Evolutionary conservation across 2,797 vertebrate genomes (phyloP).

Genomic region (Toxotes lorentzi): DNA sequence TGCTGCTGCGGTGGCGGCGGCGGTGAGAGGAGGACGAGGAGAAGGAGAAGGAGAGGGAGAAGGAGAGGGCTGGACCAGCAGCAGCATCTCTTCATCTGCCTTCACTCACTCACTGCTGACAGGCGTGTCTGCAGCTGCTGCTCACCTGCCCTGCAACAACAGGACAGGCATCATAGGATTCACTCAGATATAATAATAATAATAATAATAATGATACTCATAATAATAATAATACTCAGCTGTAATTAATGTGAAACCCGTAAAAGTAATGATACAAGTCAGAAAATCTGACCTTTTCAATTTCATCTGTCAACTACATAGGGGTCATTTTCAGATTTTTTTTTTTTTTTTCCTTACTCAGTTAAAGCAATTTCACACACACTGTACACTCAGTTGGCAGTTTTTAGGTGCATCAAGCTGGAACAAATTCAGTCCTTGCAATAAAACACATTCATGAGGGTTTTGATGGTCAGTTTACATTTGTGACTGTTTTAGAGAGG

Average conservation of each 20-base stretch:
- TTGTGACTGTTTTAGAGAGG: too few species aligned
- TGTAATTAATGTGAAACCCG: background rate
- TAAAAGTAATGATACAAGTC: background rate
- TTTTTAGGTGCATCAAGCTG: too few species aligned
- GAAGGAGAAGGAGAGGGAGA: conserved; percentile 21
- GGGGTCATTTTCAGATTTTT: too few species aligned
- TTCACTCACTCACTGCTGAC: conserved; percentile 48
- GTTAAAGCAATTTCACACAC: too few species aligned
- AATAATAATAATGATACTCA: too few species aligned
- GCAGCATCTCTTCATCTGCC: conserved; percentile 41
- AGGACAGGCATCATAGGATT: background rate
- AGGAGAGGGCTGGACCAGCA: conserved; percentile 47
- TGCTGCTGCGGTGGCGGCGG: conserved; percentile 37
- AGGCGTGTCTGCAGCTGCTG: conserved; percentile 4
- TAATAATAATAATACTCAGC: background rate
- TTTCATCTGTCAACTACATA: background rate
- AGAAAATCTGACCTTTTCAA: background rate
- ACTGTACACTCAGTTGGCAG: too few species aligned
- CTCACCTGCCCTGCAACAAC: conserved; percentile 31
- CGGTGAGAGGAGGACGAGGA: conserved; percentile 36
- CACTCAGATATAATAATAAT: too few species aligned
- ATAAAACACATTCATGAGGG: too few species aligned
- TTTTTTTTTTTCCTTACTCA: too few species aligned
- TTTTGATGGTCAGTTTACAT: too few species aligned
- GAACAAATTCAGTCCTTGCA: too few species aligned